Evolutionary conservation across 2,113 vertebrate genomes (phyloP).

Genomic region (Megaceryle torquata): DNA sequence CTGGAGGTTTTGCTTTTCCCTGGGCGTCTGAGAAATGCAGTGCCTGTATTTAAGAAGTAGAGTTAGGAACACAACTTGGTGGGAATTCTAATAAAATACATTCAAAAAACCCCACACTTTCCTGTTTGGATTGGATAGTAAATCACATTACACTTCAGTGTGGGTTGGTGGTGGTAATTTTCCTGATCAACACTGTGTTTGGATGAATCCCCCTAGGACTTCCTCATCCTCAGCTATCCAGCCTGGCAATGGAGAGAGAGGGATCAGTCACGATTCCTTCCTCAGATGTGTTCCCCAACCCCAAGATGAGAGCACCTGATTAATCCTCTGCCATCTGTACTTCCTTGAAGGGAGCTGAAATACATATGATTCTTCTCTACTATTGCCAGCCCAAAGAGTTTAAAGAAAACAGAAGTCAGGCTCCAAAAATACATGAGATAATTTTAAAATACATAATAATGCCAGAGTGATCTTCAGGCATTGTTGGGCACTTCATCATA

Average conservation of each 20-base stretch:
- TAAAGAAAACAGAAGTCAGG: not conserved
- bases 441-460: not conserved
- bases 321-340: not conserved
- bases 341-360: not conserved
- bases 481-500: not conserved
- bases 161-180: not conserved
- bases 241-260: not conserved
- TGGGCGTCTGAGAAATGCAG: not conserved
- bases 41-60: not conserved
- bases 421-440: not conserved
- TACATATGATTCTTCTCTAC: not conserved
- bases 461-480: not conserved
- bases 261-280: not conserved
- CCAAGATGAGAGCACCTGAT: not conserved
- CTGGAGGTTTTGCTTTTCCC: not conserved
- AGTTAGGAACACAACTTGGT: not conserved
- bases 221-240: not conserved
- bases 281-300: not conserved
- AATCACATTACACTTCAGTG: not conserved
- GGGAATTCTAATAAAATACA: not conserved
- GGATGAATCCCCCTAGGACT: not conserved
- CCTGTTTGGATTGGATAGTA: not conserved
- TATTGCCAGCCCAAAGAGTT: not conserved
- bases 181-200: not conserved
- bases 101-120: not conserved